Conservation (phyloP, 2,888 invertebrate species). For the Drosophila algonquin region DNA sequence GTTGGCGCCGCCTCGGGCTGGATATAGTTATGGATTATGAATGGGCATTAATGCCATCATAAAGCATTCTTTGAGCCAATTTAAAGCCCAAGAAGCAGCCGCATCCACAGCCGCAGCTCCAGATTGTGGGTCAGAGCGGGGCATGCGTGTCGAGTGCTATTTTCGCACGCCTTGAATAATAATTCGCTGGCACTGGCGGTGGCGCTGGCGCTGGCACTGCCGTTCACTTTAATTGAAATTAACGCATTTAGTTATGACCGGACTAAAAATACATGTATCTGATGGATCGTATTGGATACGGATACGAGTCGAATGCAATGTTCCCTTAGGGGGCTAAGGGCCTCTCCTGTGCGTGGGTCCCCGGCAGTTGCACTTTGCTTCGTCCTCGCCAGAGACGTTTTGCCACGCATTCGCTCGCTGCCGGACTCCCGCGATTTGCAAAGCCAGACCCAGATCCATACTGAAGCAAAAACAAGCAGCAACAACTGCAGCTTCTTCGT, state of each 20-base stretch:
- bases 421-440: background rate
- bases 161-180: slow-evolving; percentile 64
- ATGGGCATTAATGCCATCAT: slow-evolving; percentile 49
- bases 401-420: background rate
- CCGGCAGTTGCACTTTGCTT: slow-evolving; percentile 27
- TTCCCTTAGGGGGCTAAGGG: background rate
- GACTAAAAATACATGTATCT: slow-evolving; percentile 65
- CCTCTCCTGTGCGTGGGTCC: background rate
- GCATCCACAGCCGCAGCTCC: background rate
- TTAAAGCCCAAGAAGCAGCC: slow-evolving; percentile 37
- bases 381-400: background rate
- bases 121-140: slow-evolving; percentile 30
- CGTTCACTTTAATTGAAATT: slow-evolving; percentile 70
- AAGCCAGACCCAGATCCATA: background rate
- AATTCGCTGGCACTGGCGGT: slow-evolving; percentile 6
- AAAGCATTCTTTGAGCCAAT: slow-evolving; percentile 63
- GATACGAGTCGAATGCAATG: background rate
- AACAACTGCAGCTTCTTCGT: slow-evolving; percentile 2
- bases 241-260: slow-evolving; percentile 65
- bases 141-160: slow-evolving; percentile 41
- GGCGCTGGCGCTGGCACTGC: slow-evolving; percentile 7
- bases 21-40: slow-evolving; percentile 43
- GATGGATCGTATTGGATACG: slow-evolving; percentile 31
- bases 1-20: slow-evolving; percentile 60
- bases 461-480: background rate